A percentile compares a stretch with the other conserved stretches of the same genome.
These are phyloP conservation scores for Ormyrus thymus DNA, from an alignment of 2,888 invertebrate species.

Conservation along the genomic window DNA sequence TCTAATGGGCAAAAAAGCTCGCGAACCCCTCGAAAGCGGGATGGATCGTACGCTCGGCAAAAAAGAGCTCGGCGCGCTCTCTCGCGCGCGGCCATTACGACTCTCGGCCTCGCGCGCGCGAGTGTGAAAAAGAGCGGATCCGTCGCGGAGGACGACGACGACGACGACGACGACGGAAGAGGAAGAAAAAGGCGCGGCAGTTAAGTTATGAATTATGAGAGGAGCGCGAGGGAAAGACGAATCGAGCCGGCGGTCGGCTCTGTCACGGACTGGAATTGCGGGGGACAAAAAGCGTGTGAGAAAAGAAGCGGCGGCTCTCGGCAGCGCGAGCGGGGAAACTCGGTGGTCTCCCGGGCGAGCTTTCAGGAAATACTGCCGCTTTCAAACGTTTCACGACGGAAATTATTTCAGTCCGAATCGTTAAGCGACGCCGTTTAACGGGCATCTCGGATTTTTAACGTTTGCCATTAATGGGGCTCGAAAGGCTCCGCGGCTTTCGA, in stretches of 20 bases:
- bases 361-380: no score
- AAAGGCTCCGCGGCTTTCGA: no score
- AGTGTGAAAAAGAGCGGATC: conserved; percentile 52
- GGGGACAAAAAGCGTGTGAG: neutral
- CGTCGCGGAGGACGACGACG: conserved; percentile 51
- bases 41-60: conserved; percentile 37
- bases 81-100: neutral
- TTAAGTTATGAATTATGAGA: conserved; percentile 74
- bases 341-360: no score
- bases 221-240: conserved; percentile 65
- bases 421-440: no score
- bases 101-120: conserved; percentile 22
- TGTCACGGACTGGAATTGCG: neutral
- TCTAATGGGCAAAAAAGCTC: conserved; percentile 21
- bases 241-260: conserved; percentile 20
- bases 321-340: neutral
- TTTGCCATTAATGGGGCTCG: no score
- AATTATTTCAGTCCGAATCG: no score
- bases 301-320: conserved; percentile 18
- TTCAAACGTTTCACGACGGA: no score
- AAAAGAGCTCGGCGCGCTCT: conserved; percentile 27
- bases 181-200: conserved; percentile 63
- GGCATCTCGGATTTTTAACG: no score
- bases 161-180: conserved; percentile 44
- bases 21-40: conserved; percentile 50